Evolutionary conservation across 2,888 invertebrate genomes (phyloP).

Genomic region (Tinea trinotella): DNA sequence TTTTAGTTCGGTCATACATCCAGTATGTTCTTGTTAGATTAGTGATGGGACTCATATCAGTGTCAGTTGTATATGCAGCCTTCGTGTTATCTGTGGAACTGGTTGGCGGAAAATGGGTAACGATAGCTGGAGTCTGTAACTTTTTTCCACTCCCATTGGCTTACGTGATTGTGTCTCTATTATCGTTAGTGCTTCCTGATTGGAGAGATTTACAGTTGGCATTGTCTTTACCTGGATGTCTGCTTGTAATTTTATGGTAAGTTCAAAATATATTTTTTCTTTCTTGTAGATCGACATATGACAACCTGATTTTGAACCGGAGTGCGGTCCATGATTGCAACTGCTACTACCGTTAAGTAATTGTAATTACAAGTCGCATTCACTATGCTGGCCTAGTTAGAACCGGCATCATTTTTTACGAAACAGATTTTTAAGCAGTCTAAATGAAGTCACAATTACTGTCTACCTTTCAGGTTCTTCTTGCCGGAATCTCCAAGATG

Average conservation of each 20-base stretch:
- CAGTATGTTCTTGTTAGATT: constrained; percentile 80
- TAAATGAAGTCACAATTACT: no score
- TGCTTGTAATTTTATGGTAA: constrained; percentile 79
- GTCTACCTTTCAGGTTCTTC: constrained; percentile 79
- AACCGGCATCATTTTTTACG: no score
- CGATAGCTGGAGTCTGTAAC: constrained; percentile 85
- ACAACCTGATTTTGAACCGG: no score
- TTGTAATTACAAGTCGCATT: no score
- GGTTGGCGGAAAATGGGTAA: constrained; percentile 85
- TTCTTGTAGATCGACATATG: no score
- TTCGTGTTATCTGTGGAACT: constrained; percentile 85
- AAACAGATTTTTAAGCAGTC: no score
- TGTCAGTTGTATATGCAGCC: constrained; percentile 86
- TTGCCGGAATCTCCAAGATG: constrained; percentile 87
- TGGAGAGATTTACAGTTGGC: constrained; percentile 82
- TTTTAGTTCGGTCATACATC: constrained; percentile 79
- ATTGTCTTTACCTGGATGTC: constrained; percentile 79
- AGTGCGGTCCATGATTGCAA: no score
- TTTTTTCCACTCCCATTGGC: constrained; percentile 84
- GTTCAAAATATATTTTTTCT: constrained; percentile 28
- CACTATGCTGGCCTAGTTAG: no score
- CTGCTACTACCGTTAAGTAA: no score
- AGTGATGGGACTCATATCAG: constrained; percentile 81
- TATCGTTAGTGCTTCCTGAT: constrained; percentile 79
- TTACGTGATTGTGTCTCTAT: constrained; percentile 80